Percentiles rank a stretch among this genome's conserved stretches.
phyloP scores from a whole-genome alignment of 2,113 vertebrate species.

The Poicephalus meyeri region DNA sequence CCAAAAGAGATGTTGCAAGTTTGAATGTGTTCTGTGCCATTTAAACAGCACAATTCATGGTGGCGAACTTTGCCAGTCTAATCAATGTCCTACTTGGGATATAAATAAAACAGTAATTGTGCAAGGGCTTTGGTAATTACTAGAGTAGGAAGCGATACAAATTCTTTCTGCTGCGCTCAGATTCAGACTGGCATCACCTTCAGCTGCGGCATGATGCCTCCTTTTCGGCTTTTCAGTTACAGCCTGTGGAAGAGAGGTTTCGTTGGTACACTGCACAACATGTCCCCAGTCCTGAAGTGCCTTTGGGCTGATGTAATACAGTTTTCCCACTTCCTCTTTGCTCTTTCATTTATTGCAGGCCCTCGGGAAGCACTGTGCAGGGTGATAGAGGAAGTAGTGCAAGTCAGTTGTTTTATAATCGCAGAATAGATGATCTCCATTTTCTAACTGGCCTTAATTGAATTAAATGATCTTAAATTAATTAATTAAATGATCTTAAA shows the following conservation, averaged over 20 bases:
- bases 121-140: accelerated
- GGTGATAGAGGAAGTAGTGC: neutral
- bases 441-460: neutral
- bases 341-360: neutral
- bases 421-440: neutral
- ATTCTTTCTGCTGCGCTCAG: neutral
- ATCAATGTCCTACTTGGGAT: accelerated
- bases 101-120: neutral
- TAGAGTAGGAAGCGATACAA: neutral
- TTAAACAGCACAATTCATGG: neutral
- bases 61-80: neutral
- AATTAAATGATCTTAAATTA: neutral
- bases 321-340: neutral
- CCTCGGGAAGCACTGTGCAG: neutral
- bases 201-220: neutral
- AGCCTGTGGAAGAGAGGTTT: neutral
- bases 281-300: neutral
- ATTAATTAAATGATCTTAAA: neutral
- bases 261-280: accelerated
- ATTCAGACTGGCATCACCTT: neutral
- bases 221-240: neutral
- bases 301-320: neutral
- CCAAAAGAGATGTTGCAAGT: neutral
- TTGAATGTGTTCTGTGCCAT: neutral
- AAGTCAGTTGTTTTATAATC: neutral